Percentiles rank a stretch among this genome's conserved stretches.
phyloP scores from a whole-genome alignment of 2,113 vertebrate species.

The Delphinapterus leucas region DNA sequence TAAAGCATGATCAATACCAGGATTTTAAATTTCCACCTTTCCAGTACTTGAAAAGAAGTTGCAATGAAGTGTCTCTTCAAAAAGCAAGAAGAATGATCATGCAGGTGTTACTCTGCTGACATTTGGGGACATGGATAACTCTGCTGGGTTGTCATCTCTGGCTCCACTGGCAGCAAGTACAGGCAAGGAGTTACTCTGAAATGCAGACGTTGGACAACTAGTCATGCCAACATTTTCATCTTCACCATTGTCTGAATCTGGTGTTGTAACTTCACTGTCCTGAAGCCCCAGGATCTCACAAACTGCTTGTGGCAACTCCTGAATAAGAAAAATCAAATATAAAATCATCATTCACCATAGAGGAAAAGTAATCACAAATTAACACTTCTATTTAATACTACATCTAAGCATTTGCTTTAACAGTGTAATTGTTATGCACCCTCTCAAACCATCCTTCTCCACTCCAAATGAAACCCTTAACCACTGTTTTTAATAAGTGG shows the following conservation, averaged over 20 bases:
- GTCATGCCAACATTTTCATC: conserved; percentile 77
- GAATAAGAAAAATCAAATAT: conserved; percentile 48
- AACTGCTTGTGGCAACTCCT: conserved; percentile 92
- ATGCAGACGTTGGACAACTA: conserved; percentile 37
- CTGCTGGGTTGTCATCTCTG: conserved; percentile 76
- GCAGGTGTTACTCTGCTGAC: conserved; percentile 82
- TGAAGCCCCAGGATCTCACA: conserved; percentile 88
- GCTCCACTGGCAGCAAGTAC: conserved; percentile 80
- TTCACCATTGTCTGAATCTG: conserved; percentile 80
- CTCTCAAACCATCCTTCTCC: neutral
- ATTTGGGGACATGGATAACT: conserved; percentile 71
- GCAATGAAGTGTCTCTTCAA: conserved; percentile 76
- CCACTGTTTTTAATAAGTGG: neutral
- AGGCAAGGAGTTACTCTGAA: conserved; percentile 71
- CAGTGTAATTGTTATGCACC: neutral
- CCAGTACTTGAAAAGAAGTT: conserved; percentile 80
- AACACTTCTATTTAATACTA: neutral
- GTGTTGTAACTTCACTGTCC: conserved; percentile 72
- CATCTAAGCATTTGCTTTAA: neutral
- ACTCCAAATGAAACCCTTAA: conserved; percentile 27
- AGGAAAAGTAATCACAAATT: conserved; percentile 22
- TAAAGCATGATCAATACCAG: conserved; percentile 86
- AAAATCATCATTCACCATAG: neutral
- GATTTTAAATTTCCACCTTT: conserved; percentile 84
- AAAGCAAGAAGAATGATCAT: conserved; percentile 73